phyloP scores from a whole-genome alignment of 2,888 invertebrate species.

The Amphipoea lucens region DNA sequence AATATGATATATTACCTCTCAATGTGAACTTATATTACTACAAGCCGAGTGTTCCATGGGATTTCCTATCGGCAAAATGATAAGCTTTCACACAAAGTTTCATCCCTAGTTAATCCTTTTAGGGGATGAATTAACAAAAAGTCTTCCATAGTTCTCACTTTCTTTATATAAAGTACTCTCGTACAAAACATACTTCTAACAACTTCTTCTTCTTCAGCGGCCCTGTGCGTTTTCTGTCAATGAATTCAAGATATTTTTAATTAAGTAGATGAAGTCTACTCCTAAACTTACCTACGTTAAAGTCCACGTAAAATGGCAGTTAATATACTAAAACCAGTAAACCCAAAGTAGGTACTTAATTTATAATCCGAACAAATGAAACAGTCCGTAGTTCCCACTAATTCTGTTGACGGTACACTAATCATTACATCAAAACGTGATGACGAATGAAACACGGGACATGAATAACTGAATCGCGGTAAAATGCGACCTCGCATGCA shows the following conservation, averaged over 20 bases:
- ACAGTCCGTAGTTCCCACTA: slow-evolving; percentile 45
- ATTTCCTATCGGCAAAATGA: too few relatives aligned
- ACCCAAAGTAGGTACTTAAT: slow-evolving; percentile 33
- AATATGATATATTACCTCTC: background rate
- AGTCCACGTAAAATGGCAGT: background rate
- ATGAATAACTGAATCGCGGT: slow-evolving; percentile 67
- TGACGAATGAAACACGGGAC: slow-evolving; percentile 66
- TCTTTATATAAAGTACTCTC: too few relatives aligned
- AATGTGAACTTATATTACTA: background rate
- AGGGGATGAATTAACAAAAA: too few relatives aligned
- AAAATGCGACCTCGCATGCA: slow-evolving; percentile 63
- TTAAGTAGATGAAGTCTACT: background rate
- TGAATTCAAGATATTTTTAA: too few relatives aligned
- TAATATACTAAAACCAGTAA: slow-evolving; percentile 4
- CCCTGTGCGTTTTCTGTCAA: too few relatives aligned
- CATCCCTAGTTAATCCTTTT: too few relatives aligned
- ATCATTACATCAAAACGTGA: slow-evolving; percentile 68
- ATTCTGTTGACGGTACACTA: slow-evolving; percentile 65
- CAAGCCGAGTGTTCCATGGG: too few relatives aligned
- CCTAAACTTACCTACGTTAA: background rate
- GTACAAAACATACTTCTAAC: too few relatives aligned
- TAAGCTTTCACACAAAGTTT: too few relatives aligned
- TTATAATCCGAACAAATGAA: slow-evolving; percentile 44
- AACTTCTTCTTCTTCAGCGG: too few relatives aligned
- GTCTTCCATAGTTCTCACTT: too few relatives aligned